Conservation (phyloP, 2,113 vertebrate species). For the Candoia aspera region DNA sequence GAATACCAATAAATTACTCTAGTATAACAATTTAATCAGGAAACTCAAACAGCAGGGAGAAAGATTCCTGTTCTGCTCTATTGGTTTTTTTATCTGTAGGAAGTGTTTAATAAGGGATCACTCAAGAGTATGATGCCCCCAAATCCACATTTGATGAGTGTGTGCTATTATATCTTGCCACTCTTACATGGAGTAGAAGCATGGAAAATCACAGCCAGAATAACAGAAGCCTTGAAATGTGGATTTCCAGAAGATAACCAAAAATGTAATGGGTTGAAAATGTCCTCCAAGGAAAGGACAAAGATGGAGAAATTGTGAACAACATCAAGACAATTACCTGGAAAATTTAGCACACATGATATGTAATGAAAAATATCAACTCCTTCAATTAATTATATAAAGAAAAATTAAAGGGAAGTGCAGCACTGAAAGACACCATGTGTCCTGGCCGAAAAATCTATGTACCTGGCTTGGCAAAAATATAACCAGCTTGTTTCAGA, state of each 20-base stretch:
- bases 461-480: neutral
- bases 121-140: neutral
- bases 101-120: neutral
- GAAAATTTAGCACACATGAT: neutral
- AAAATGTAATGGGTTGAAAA: neutral
- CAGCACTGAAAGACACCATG: neutral
- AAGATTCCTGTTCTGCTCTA: neutral
- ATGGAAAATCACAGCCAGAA: neutral
- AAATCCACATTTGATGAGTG: neutral
- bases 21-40: neutral
- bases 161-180: neutral
- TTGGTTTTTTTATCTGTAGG: neutral
- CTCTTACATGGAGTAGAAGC: neutral
- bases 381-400: neutral
- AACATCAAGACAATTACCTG: neutral
- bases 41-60: neutral
- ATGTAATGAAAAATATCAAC: neutral
- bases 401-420: neutral
- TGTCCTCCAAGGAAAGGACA: neutral
- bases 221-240: neutral
- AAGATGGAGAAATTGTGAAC: neutral
- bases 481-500: neutral
- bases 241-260: neutral
- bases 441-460: neutral
- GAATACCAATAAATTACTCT: too few relatives aligned